Evolutionary conservation across 2,888 invertebrate species (phyloP).

Genomic region (Cheilosia impressa): DNA sequence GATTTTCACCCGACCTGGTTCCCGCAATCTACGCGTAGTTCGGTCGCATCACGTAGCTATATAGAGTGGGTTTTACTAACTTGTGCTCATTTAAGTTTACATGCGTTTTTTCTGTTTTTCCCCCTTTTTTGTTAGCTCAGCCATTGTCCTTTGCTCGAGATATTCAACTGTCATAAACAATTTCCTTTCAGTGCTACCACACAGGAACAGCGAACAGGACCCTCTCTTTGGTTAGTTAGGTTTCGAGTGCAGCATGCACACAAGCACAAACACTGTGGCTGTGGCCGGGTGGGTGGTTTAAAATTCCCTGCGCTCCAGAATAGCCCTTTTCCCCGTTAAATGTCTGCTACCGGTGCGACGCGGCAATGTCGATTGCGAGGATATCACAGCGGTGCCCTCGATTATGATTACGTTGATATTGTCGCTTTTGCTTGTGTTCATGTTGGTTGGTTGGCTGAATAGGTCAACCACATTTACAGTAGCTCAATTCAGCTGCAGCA

Average conservation of each 20-base stretch:
- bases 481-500: conserved; percentile 42
- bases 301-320: conserved; percentile 58
- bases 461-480: conserved; percentile 65
- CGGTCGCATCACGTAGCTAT: background rate
- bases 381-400: conserved; percentile 15
- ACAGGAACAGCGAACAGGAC: too few relatives aligned
- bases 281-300: conserved; percentile 60
- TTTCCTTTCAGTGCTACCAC: conserved; percentile 56
- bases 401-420: conserved; percentile 68
- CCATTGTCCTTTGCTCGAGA: conserved; percentile 59
- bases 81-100: conserved; percentile 6
- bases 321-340: conserved; percentile 34
- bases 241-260: conserved; percentile 41
- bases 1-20: conserved; percentile 50
- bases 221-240: conserved; percentile 30
- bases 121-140: background rate
- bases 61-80: background rate
- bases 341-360: conserved; percentile 44
- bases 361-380: background rate
- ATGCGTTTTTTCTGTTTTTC: background rate
- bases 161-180: conserved; percentile 73
- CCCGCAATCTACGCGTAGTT: conserved; percentile 6
- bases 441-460: conserved; percentile 69
- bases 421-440: conserved; percentile 51
- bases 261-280: conserved; percentile 28